These are phyloP conservation scores for Trissolcus basalis DNA, from an alignment of 1,140 invertebrate species.

Conservation along the genomic window DNA sequence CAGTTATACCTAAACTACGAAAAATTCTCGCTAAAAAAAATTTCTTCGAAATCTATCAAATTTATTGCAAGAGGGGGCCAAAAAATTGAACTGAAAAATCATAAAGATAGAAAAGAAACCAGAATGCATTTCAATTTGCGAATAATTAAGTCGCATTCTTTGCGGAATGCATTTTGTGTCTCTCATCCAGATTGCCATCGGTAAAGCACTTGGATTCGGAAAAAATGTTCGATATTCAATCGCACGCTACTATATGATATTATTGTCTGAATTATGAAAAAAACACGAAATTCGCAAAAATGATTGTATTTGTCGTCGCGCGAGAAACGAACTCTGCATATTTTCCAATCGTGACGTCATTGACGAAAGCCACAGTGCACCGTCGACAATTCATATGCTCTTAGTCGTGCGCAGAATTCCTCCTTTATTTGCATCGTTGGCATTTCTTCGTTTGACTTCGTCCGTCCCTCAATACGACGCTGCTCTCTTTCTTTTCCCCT, in stretches of 20 bases:
- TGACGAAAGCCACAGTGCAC: conserved; percentile 53
- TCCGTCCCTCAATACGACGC: neutral
- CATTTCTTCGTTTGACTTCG: conserved; percentile 48
- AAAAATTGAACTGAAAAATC: neutral
- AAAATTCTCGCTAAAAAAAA: too few relatives aligned
- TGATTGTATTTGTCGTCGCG: conserved; percentile 35
- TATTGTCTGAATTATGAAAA: conserved; percentile 57
- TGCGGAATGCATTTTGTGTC: too few relatives aligned
- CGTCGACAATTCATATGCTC: conserved; percentile 56
- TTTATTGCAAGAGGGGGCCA: too few relatives aligned
- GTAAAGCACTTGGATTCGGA: too few relatives aligned
- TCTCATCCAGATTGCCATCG: too few relatives aligned
- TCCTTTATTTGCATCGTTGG: conserved; percentile 55
- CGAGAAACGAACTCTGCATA: conserved; percentile 44
- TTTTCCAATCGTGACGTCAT: conserved; percentile 49
- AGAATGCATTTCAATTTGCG: neutral
- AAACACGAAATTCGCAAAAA: conserved; percentile 49
- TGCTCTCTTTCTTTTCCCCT: neutral
- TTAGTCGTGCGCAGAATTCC: conserved; percentile 49
- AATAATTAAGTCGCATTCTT: neutral
- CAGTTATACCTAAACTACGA: too few relatives aligned
- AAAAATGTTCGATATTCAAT: conserved; percentile 42
- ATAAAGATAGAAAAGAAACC: neutral
- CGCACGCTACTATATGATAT: conserved; percentile 21
- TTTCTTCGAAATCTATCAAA: too few relatives aligned